Evolutionary conservation across 2,888 invertebrate species (phyloP).

Genomic region (Meiosimyza platycephala): DNA sequence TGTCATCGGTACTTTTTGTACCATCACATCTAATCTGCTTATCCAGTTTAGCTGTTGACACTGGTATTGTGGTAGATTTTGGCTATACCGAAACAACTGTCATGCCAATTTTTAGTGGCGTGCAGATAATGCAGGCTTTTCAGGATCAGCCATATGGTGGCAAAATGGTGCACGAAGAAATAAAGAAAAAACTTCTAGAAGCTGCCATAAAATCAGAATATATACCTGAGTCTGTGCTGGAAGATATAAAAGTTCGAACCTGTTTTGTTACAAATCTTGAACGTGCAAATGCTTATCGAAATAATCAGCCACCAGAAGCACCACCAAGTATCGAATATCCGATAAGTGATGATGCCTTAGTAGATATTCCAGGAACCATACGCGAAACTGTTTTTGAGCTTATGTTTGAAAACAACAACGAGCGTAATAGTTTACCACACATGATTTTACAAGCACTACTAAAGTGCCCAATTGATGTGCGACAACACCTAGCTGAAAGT

Average conservation of each 20-base stretch:
- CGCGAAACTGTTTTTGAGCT: conserved; percentile 87
- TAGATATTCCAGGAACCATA: conserved; percentile 76
- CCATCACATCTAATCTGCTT: conserved; percentile 88
- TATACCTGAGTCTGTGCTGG: conserved; percentile 72
- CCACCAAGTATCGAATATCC: conserved; percentile 76
- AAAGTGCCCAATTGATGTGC: conserved; percentile 85
- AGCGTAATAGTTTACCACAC: conserved; percentile 83
- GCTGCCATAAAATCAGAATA: conserved; percentile 65
- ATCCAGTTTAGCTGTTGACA: conserved; percentile 83
- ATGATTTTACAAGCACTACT: conserved; percentile 86
- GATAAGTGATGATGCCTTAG: conserved; percentile 73
- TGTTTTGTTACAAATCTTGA: conserved; percentile 87
- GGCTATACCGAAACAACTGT: conserved; percentile 88
- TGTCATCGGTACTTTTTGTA: conserved; percentile 82
- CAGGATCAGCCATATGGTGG: conserved; percentile 85
- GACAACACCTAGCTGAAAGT: conserved; percentile 82
- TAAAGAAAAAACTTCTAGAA: conserved; percentile 68
- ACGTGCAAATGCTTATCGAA: conserved; percentile 72
- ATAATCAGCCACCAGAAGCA: conserved; percentile 59
- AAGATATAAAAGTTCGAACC: conserved; percentile 85
- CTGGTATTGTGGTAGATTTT: conserved; percentile 87
- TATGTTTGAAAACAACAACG: conserved; percentile 86
- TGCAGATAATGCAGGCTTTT: conserved; percentile 86
- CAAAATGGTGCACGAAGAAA: conserved; percentile 76
- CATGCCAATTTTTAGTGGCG: conserved; percentile 87